These are phyloP conservation scores for Argyrosomus regius DNA, from an alignment of 2,797 vertebrate species.

Conservation along the genomic window DNA sequence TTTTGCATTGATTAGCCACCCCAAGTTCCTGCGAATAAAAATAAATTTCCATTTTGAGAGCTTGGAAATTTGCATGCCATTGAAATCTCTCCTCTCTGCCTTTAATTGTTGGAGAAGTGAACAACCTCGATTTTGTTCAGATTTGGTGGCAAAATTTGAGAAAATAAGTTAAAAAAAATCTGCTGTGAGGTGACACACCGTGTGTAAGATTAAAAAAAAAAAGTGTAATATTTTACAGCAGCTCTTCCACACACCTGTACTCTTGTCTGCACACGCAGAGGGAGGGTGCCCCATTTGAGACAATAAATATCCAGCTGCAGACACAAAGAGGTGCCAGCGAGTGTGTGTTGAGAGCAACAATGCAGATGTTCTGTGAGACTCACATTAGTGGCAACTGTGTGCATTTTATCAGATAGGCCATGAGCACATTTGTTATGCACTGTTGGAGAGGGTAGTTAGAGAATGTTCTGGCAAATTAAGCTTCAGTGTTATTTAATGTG, in stretches of 20 bases:
- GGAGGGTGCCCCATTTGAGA: constrained; percentile 23
- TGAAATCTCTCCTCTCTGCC: too few species aligned
- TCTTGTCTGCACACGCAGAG: constrained; percentile 28
- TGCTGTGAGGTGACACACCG: not conserved
- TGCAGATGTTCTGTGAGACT: constrained; percentile 32
- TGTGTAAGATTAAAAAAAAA: constrained; percentile 2
- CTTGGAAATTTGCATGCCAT: not conserved
- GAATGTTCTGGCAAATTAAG: not conserved
- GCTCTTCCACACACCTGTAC: constrained; percentile 59
- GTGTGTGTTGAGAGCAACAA: constrained; percentile 38
- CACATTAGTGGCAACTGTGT: not conserved
- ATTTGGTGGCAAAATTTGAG: not conserved
- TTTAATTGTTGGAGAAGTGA: not conserved
- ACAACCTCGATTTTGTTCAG: not conserved
- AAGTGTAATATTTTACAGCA: constrained; percentile 25
- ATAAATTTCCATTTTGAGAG: not conserved
- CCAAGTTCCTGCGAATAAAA: not conserved
- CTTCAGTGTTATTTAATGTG: too few species aligned
- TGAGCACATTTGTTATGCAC: constrained; percentile 38
- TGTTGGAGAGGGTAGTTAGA: not conserved
- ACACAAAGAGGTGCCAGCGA: constrained; percentile 54
- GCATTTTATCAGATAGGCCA: constrained; percentile 29
- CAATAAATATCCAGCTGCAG: constrained; percentile 66
- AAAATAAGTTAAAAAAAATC: not conserved
- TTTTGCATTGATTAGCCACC: not conserved